Conservation (phyloP, 2,888 invertebrate species). For the Pristionchus entomophagus region DNA sequence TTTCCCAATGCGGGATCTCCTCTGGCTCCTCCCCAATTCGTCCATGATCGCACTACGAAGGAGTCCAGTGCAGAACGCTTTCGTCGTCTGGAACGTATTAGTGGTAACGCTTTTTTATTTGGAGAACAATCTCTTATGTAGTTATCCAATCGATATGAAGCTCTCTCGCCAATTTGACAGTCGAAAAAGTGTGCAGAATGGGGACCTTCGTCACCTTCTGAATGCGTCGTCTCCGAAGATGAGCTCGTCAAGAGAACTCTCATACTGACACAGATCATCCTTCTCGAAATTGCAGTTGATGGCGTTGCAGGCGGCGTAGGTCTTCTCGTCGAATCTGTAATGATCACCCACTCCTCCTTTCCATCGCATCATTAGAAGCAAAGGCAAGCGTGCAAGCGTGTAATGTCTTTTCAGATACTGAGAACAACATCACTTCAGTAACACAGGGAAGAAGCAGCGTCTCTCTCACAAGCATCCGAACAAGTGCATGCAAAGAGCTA, state of each 20-base stretch:
- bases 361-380: too few species aligned
- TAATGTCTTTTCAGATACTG: too few species aligned
- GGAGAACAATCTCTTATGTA: neutral
- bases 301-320: conserved; percentile 51
- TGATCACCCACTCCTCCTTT: too few species aligned
- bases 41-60: conserved; percentile 65
- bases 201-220: too few species aligned
- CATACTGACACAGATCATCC: conserved; percentile 42
- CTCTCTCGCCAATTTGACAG: too few species aligned
- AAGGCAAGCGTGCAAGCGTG: too few species aligned
- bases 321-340: conserved; percentile 29
- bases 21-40: conserved; percentile 66
- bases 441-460: too few species aligned
- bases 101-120: neutral
- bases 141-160: too few species aligned
- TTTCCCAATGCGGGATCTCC: conserved; percentile 26
- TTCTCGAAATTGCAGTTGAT: conserved; percentile 62
- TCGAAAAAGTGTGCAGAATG: too few species aligned
- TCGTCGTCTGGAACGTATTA: neutral
- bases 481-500: neutral
- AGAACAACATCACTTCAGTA: neutral
- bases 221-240: conserved; percentile 37
- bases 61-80: conserved; percentile 30
- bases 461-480: too few species aligned
- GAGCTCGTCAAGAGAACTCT: conserved; percentile 44